A percentile compares a stretch with the other conserved stretches of the same genome.
Conservation (phyloP, 2,888 invertebrate species). For the Luperina nickerlii region DNA sequence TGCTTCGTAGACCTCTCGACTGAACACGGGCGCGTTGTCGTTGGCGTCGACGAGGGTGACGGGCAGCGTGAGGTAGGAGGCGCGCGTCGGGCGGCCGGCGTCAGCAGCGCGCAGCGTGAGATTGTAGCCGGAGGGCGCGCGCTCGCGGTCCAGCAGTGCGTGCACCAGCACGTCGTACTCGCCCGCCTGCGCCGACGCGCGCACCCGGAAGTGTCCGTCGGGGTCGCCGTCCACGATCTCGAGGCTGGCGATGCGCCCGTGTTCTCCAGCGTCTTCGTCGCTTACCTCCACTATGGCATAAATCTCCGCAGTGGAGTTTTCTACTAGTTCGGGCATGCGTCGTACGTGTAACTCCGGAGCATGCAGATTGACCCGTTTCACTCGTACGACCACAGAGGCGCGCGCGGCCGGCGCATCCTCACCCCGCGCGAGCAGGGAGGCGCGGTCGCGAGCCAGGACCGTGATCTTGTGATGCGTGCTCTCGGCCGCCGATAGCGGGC, state of each 20-base stretch:
- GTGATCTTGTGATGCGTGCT: slow-evolving; percentile 93
- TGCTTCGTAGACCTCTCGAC: slow-evolving; percentile 96
- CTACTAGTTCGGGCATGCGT: slow-evolving; percentile 94
- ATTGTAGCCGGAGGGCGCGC: slow-evolving; percentile 95
- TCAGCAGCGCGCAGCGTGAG: slow-evolving; percentile 96
- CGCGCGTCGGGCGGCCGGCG: slow-evolving; percentile 94
- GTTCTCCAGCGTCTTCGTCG: slow-evolving; percentile 95
- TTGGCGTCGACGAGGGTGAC: slow-evolving; percentile 95
- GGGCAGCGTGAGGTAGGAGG: slow-evolving; percentile 94
- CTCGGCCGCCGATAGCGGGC: slow-evolving; percentile 93
- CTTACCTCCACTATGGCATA: slow-evolving; percentile 96
- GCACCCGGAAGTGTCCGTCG: slow-evolving; percentile 96
- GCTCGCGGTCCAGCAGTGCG: slow-evolving; percentile 94
- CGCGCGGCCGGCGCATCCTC: slow-evolving; percentile 93
- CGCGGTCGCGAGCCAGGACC: slow-evolving; percentile 96
- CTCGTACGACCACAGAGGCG: slow-evolving; percentile 94
- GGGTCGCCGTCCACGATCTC: slow-evolving; percentile 97
- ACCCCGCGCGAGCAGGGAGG: slow-evolving; percentile 90
- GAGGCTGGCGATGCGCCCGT: slow-evolving; percentile 95
- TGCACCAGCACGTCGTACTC: slow-evolving; percentile 95
- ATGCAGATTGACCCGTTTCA: slow-evolving; percentile 95
- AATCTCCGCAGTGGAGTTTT: slow-evolving; percentile 95
- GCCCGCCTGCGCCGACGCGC: slow-evolving; percentile 91
- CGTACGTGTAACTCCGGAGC: slow-evolving; percentile 96
- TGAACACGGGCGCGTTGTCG: slow-evolving; percentile 97